Evolutionary conservation across 2,797 vertebrate genomes (phyloP).

Genomic region (Naso thynnoides): DNA sequence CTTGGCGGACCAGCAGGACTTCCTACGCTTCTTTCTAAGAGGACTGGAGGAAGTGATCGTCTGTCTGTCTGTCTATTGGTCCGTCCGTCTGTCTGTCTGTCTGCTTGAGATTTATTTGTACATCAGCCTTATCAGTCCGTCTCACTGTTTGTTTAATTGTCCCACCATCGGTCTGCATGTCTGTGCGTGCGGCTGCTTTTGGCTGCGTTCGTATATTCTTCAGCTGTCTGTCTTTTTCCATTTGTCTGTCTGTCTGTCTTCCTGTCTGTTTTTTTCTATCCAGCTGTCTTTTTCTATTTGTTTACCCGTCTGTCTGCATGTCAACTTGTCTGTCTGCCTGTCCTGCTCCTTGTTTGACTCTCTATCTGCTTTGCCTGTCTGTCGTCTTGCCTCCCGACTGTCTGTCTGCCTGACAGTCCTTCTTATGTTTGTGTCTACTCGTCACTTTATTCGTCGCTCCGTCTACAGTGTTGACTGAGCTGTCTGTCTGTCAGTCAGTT

Average conservation of each 20-base stretch:
- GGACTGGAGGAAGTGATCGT: slow-evolving; percentile 7
- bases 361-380: slow-evolving; percentile 17
- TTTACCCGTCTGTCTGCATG: slow-evolving; percentile 8
- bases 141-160: neutral
- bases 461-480: slow-evolving; percentile 13
- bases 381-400: slow-evolving; percentile 8
- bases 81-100: neutral
- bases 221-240: neutral
- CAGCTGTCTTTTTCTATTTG: neutral
- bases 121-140: no score
- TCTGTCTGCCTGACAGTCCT: slow-evolving; percentile 15
- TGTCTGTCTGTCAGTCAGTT: slow-evolving; percentile 24
- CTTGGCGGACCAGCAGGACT: slow-evolving; percentile 59
- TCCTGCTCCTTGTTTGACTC: slow-evolving; percentile 8
- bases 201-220: neutral
- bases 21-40: slow-evolving; percentile 56
- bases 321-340: slow-evolving; percentile 5
- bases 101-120: no score
- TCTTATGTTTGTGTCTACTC: slow-evolving; percentile 21
- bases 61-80: neutral
- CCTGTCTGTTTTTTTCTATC: neutral
- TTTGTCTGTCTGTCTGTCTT: neutral
- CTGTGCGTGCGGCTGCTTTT: neutral
- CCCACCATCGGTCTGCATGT: neutral
- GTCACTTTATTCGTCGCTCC: slow-evolving; percentile 32